Base-by-base conservation (phyloP, 2,888 invertebrate species). In the Muschampia plurimacula region DNA sequence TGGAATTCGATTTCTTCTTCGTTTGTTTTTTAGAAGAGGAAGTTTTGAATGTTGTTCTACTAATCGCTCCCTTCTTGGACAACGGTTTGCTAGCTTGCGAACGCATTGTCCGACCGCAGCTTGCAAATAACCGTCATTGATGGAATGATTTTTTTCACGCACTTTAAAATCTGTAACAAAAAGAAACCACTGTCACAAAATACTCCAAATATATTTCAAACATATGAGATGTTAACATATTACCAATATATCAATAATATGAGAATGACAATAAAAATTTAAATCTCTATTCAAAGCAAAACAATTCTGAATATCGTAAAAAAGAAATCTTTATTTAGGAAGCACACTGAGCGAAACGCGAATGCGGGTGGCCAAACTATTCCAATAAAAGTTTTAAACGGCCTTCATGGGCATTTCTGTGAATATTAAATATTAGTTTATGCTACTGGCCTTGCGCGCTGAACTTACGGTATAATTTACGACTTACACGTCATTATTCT, bases 121-220 rank as follows among this genome's bases (percentile, higher is more conserved):
- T 80, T 85, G 79, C 85, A 83, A 81, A 78, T 85, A 87, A 84
- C 74, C 77, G 84, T 85, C 92, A 91, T 93, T 86, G 91, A 92
- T 84, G 85, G 80, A 80, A 81, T 79, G 85, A 85, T 78, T 82
- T 76, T 80, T 80, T 70, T 65, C 64, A 65, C 70, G 70, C 74
- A 71, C 83, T 82, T 92, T 85, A 92, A 90, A 91, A 92, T 82
- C 94, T 94, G 93, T 74, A 94, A 94, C 91, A 93, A 93, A 79
- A 65, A 59, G 13, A 64, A 10, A 55, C n/a, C 13, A 4, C 9
- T 5, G 12, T 12, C 6, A 22, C 7, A 28, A 62, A 41, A 13
- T 52, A 52, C n/a, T n/a, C 12, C 2, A 3, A n/a, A n/a, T 12
- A 36, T 10, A 60, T 36, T 13, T 8, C 9, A 64, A 44, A 69